Percentiles rank a stretch among this genome's conserved stretches.
Evolutionary conservation across 2,113 vertebrate species (phyloP).

Genomic region (Pteropus alecto): DNA sequence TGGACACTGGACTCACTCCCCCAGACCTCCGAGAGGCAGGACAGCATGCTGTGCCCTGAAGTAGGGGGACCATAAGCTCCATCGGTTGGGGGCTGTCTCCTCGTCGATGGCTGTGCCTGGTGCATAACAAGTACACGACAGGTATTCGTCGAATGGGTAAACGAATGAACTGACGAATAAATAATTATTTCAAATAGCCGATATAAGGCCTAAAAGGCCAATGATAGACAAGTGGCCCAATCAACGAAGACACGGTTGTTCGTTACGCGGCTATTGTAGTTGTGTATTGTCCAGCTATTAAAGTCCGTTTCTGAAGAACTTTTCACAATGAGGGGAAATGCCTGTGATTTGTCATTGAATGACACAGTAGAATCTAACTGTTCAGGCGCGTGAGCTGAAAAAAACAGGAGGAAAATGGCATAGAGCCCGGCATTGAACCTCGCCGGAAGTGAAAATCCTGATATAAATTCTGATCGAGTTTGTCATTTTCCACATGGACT

Average conservation of each 20-base stretch:
- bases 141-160: not conserved
- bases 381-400: not conserved
- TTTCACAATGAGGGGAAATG: not conserved
- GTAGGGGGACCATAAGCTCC: not conserved
- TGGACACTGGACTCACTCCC: too few species aligned
- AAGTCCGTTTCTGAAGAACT: not conserved
- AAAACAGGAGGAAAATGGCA: not conserved
- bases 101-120: not conserved
- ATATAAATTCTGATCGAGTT: not conserved
- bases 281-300: not conserved
- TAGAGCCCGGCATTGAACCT: not conserved
- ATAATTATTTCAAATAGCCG: not conserved
- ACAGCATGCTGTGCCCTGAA: too few species aligned
- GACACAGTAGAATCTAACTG: not conserved
- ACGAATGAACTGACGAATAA: not conserved
- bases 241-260: not conserved
- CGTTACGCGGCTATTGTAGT: not conserved
- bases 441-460: not conserved
- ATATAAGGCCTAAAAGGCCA: not conserved
- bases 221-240: not conserved
- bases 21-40: too few species aligned
- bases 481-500: not conserved
- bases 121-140: not conserved
- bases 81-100: accelerated
- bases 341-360: not conserved